Percentiles rank a stretch among this genome's conserved stretches.
Conservation (phyloP, 1,140 invertebrate genomes). For the Phymorhynchus buccinoides region DNA sequence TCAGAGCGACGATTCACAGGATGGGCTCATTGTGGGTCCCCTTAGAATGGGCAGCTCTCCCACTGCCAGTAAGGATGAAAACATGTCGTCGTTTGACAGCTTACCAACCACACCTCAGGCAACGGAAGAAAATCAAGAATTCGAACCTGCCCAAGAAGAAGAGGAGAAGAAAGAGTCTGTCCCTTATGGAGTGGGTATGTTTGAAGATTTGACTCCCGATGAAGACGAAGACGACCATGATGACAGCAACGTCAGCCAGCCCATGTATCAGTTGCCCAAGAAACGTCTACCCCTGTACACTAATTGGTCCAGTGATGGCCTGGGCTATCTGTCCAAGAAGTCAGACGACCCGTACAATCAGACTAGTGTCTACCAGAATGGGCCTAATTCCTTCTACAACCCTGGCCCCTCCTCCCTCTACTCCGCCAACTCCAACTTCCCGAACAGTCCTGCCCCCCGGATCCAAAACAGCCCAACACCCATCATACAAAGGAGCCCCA, state of each 20-base stretch:
- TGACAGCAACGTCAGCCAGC: slow-evolving; percentile 24
- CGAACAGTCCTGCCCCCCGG: slow-evolving; percentile 17
- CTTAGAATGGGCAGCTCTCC: slow-evolving; percentile 20
- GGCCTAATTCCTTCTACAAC: slow-evolving; percentile 21
- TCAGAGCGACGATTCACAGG: slow-evolving; percentile 34
- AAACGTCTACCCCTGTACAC: slow-evolving; percentile 27
- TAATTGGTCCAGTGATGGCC: neutral
- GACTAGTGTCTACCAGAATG: slow-evolving; percentile 35
- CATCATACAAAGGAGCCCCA: slow-evolving; percentile 27
- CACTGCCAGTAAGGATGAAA: neutral
- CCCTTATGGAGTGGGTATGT: slow-evolving; percentile 33
- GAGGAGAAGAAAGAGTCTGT: slow-evolving; percentile 20
- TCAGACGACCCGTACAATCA: slow-evolving; percentile 5
- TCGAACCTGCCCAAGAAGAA: neutral
- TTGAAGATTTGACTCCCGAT: slow-evolving; percentile 36
- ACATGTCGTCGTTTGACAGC: neutral
- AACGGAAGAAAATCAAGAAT: neutral
- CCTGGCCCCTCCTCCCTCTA: slow-evolving; percentile 13
- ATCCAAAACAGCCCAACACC: slow-evolving; percentile 36
- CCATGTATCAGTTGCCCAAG: slow-evolving; percentile 35
- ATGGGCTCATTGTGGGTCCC: slow-evolving; percentile 17
- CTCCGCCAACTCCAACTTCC: neutral
- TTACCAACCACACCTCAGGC: neutral
- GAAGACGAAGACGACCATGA: slow-evolving; percentile 34
- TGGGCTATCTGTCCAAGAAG: slow-evolving; percentile 19